These are phyloP conservation scores for Nestor notabilis DNA, from an alignment of 2,113 vertebrate genomes.

Conservation along the genomic window DNA sequence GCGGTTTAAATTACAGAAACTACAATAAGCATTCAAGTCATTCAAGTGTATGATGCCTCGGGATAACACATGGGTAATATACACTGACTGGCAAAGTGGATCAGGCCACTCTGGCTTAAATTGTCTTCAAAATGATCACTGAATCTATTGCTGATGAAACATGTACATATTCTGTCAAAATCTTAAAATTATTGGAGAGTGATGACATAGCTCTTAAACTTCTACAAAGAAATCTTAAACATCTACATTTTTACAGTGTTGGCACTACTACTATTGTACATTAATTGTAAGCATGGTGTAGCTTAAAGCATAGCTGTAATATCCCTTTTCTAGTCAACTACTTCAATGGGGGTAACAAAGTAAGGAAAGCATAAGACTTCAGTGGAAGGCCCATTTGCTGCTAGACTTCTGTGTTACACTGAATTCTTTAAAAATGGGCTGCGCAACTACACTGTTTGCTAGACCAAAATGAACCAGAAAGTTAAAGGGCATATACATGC, in stretches of 20 bases:
- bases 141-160: not conserved
- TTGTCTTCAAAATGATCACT: not conserved
- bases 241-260: not conserved
- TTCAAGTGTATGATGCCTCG: not conserved
- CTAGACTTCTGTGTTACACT: not conserved
- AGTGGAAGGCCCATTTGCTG: not conserved
- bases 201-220: not conserved
- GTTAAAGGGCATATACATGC: not conserved
- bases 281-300: not conserved
- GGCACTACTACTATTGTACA: too few species aligned
- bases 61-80: fast-evolving
- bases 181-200: not conserved
- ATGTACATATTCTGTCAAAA: not conserved
- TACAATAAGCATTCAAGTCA: not conserved
- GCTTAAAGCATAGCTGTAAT: not conserved
- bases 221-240: not conserved
- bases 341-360: not conserved
- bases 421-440: not conserved
- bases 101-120: not conserved
- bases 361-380: not conserved
- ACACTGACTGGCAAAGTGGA: not conserved
- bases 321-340: not conserved
- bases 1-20: not conserved
- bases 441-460: not conserved
- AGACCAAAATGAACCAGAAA: not conserved